Conservation (phyloP, 2,888 invertebrate genomes). For the Pseudococcus longispinus region DNA sequence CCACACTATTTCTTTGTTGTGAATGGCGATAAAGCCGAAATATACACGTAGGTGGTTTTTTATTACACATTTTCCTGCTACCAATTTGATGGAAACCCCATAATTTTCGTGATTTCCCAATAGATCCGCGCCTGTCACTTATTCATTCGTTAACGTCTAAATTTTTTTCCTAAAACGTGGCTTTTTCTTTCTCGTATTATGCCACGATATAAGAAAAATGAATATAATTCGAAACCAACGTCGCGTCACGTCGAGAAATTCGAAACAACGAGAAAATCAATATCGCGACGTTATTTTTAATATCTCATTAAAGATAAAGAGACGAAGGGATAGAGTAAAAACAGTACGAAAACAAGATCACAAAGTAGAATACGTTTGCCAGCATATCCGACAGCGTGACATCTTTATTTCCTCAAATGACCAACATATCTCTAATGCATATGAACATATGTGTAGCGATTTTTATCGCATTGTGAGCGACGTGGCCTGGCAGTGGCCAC, state of each 20-base stretch:
- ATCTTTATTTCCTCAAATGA: neutral
- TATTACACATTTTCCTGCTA: neutral
- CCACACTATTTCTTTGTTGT: neutral
- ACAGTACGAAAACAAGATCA: neutral
- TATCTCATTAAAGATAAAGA: neutral
- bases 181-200: neutral
- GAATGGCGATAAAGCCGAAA: neutral
- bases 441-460: neutral
- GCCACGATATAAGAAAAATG: neutral
- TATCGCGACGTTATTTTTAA: neutral
- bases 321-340: neutral
- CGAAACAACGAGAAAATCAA: neutral
- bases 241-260: neutral
- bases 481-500: neutral
- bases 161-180: neutral
- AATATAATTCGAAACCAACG: neutral
- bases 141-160: neutral
- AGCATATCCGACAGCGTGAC: neutral
- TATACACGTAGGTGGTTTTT: neutral
- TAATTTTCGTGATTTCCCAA: neutral
- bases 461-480: neutral
- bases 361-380: neutral
- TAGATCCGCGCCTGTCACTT: neutral
- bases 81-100: neutral
- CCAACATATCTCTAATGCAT: neutral